These are phyloP conservation scores for Pediacus dermestoides DNA, from an alignment of 2,888 invertebrate species.

Conservation along the genomic window DNA sequence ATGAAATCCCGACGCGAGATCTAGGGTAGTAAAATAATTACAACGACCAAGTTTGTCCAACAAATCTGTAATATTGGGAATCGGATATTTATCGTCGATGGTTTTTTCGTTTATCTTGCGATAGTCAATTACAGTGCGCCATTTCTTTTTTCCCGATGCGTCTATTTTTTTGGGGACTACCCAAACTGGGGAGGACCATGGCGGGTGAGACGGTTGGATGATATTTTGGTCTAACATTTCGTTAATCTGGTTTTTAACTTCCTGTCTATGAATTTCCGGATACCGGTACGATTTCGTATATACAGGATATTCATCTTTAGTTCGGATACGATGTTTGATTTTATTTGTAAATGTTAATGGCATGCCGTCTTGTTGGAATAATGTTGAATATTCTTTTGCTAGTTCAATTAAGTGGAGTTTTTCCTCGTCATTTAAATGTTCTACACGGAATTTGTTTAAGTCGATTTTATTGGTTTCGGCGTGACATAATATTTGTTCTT, in stretches of 20 bases:
- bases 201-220: constrained; percentile 19
- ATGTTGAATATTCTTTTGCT: constrained; percentile 21
- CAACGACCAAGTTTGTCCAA: constrained; percentile 28
- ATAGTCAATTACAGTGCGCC: constrained; percentile 27
- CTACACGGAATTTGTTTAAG: background rate
- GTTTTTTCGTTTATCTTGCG: constrained; percentile 28
- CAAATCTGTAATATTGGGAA: constrained; percentile 28
- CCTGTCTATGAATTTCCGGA: constrained; percentile 26
- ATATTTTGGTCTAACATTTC: constrained; percentile 23
- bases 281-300: constrained; percentile 25
- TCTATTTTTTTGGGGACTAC: constrained; percentile 28
- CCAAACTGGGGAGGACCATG: constrained; percentile 25
- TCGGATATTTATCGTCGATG: constrained; percentile 21
- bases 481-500: too few species aligned
- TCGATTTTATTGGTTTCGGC: too few species aligned
- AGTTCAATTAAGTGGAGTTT: constrained; percentile 18
- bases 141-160: constrained; percentile 24
- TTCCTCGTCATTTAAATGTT: constrained; percentile 32
- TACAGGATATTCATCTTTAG: constrained; percentile 25
- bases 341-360: constrained; percentile 28
- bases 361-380: constrained; percentile 27
- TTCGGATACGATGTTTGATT: constrained; percentile 33
- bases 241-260: constrained; percentile 26
- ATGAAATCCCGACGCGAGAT: constrained; percentile 28
- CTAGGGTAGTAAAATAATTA: constrained; percentile 25